Base-by-base conservation (phyloP, 2,797 vertebrate species). In the Steatocranus sp. region DNA sequence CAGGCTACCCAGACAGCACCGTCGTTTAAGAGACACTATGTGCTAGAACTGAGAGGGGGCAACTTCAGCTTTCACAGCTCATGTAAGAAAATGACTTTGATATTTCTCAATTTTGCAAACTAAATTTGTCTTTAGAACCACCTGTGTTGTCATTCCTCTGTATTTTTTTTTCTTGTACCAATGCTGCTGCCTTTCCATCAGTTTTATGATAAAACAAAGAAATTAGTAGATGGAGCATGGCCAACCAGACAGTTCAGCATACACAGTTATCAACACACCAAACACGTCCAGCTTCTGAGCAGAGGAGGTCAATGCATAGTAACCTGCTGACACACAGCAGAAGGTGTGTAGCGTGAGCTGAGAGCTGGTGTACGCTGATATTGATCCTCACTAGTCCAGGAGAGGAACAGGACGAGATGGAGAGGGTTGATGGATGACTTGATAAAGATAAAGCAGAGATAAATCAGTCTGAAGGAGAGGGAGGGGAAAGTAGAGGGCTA, bases 361-460 rank as follows among this genome's bases (percentile, higher is more conserved):
- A 88, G 93, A 88, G 90, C 78, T 41, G 58, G 78, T 58, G 61
- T 68, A 54, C 8, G 76, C 74, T 27, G 14, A 38, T 83, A 95
- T 95, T 73, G 94, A 95, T 93, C 85, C 88, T 48, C 17, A 18
- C 80, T 53, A 87, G 89, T 92, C 83, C 84, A 48, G 78, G 74
- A 76, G 88, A 83, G 82, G 66, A 80, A 78, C 6, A 49, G 84
- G 81, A 90, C 87, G 88, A 87, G 91, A 83, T 83, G 90, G 88
- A 83, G 84, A 49, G 75, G 79, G n/a, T 61, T 91, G 93, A 92
- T 93, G 50, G 90, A 94, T 81, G 89, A 76, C 87, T 89, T 91
- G 92, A 94, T 94, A 90, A 83, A 92, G 93, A 92, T 93, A 93
- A 92, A 93, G 85, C 48, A 3, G 46, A 86, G 91, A 94, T 95